A percentile compares a stretch with the other conserved stretches of the same genome.
These are phyloP conservation scores for Camelus bactrianus DNA, from an alignment of 2,113 vertebrate genomes.

Conservation along the genomic window DNA sequence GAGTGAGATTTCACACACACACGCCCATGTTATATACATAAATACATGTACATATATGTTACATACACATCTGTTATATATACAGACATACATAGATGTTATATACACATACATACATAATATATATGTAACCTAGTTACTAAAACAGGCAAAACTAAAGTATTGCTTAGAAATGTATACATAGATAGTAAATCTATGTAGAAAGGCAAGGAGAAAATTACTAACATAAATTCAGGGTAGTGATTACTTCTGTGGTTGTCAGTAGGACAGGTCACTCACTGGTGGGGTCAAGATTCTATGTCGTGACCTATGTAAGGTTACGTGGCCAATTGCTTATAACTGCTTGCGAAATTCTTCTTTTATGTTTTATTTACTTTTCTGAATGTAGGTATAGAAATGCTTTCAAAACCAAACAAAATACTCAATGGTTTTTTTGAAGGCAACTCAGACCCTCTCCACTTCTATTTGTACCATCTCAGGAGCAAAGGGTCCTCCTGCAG, in stretches of 20 bases:
- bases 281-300: not conserved
- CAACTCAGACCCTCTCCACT: not conserved
- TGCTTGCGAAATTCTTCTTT: not conserved
- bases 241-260: not conserved
- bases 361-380: not conserved
- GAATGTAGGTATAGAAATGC: not conserved
- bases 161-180: not conserved
- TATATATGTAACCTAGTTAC: not conserved
- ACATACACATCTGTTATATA: not conserved
- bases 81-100: not conserved
- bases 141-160: constrained; percentile 18
- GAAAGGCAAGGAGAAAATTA: constrained; percentile 18
- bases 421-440: not conserved
- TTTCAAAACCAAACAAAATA: not conserved
- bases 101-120: not conserved
- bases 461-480: not conserved
- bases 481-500: not conserved
- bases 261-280: not conserved
- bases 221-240: not conserved
- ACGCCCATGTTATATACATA: not conserved
- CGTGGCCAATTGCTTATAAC: not conserved
- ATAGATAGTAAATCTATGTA: not conserved
- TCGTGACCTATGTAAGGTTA: not conserved
- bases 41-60: not conserved
- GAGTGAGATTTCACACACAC: not conserved